Evolutionary conservation across 2,113 vertebrate genomes (phyloP), one percentile per base, ranked within the genome.

Genomic region (Trichomycterus rosablanca): DNA sequence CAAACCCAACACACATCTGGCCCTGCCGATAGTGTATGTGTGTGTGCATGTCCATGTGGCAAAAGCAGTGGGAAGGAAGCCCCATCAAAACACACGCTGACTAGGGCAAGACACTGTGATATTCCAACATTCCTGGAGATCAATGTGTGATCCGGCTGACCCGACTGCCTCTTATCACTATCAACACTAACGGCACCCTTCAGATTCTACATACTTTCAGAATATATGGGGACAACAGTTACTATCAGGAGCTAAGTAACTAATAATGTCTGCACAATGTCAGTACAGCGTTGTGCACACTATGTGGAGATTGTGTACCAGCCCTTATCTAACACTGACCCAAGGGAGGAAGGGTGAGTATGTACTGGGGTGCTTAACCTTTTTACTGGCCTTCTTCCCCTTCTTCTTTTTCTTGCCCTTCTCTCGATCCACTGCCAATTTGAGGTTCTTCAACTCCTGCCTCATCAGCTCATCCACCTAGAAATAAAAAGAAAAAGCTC

Each of bases 401-500:
- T 70, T 77, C 44, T 55, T 61, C n/a, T 18, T 22, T 14, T 75
- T 70, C 67, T 32, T 5, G 0, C 69, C 78, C 18, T 64, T 82
- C 24, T 90, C 87, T 60, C 72, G 81, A 76, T 90, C 88, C 67
- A 93, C 78, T 5, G 77, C 69, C 22, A 89, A 45, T 23, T 74
- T 91, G 28, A 93, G 72, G 23, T 83, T 85, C 69, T 83, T 75
- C 14, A 93, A 70, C 1, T 91, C 88, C 60, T 90, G 85, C 5
- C 83, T 74, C 90, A 93, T 92, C 61, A 90, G 18, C 48, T 89
- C 82, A 51, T 90, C 90, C 0, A 92, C 90, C 92, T 93, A 24
- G 1, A 45, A 9, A 57, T 11, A 46, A 24, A n/a, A 46, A 16
- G 1, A n/a, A 30, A 44, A 14, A 58, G 9, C 7, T 43, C 1